Evolutionary conservation across 1,140 invertebrate genomes (phyloP), one percentile per base, ranked within the genome.

Genomic region (Nylanderia fulva): DNA sequence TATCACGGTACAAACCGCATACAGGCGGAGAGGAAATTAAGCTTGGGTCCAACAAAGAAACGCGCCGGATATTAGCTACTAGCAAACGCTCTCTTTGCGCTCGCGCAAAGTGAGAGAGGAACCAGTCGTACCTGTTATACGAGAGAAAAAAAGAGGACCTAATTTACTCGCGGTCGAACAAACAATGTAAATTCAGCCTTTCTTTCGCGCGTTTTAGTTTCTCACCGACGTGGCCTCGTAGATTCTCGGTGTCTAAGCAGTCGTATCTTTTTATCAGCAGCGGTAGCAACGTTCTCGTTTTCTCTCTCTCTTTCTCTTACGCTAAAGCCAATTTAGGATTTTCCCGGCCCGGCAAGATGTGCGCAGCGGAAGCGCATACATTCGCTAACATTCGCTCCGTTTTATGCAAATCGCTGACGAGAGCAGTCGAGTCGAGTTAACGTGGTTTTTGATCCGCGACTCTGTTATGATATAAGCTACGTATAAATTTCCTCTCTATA

Each of bases 11-110:
- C 66, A 58, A 33, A 60, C 66, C 77, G 66, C 66, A 72, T 66
- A 82, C 66, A 60, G 54, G 27, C 77, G 27, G 77, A 82, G 77
- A 82, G 77, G 77, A 82, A 82, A 82, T 82, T 82, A 82, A 82
- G 66, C 52, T 52, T 72, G 13, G 13, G 66, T 27, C 77, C 52
- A 71, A 82, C 77, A 82, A 82, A 82, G 77, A 82, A 82, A 82
- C 77, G 36, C 66, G 24, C 66, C 77, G 77, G 77, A 82, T 82
- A 82, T 82, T 82, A 82, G 52, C 77, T 82, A 82, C 77, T 58
- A 58, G 66, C 45, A 18, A 48, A 48, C 45, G 45, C 4, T 48
- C 13, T n/a, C n/a, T n/a, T 48, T 18, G 36, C 18, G 77, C 36
- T 56, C 52, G 69, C 54, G 48, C 66, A 71, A 71, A 45, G 77